phyloP scores from a whole-genome alignment of 1,140 invertebrate species.

The Drosophila neocordata region DNA sequence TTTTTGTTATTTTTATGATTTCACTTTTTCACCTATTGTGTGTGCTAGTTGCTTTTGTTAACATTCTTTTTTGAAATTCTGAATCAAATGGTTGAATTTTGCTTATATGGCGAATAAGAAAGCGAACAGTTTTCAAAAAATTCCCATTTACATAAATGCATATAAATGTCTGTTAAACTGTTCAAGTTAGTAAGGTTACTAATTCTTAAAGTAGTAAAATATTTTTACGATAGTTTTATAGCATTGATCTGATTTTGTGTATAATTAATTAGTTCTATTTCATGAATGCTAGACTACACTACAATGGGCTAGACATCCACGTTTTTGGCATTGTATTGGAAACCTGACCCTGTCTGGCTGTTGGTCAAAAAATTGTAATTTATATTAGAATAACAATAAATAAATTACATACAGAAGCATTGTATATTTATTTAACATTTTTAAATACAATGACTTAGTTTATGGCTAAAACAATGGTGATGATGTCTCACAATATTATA shows the following conservation, averaged over 20 bases:
- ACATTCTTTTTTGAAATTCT: background rate
- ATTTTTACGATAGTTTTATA: background rate
- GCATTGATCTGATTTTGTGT: conserved; percentile 4
- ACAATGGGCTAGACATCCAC: background rate
- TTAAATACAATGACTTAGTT: too few species aligned
- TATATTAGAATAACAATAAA: too few species aligned
- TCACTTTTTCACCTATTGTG: conserved; percentile 5
- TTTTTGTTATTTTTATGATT: conserved; percentile 13
- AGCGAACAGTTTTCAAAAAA: background rate
- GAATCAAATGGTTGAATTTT: background rate
- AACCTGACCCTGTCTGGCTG: too few species aligned
- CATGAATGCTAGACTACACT: background rate
- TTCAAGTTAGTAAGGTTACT: background rate
- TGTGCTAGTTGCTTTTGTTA: background rate
- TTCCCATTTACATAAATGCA: conserved; percentile 5
- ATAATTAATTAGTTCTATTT: conserved; percentile 8
- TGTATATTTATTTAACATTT: too few species aligned
- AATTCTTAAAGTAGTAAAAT: background rate
- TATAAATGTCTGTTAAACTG: conserved; percentile 1
- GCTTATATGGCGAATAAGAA: conserved; percentile 7
- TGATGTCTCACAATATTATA: too few species aligned
- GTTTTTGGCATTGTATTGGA: too few species aligned
- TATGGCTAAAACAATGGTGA: too few species aligned
- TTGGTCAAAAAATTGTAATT: too few species aligned
- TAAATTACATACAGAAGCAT: too few species aligned